These are phyloP conservation scores for Cyanoliseus patagonus DNA, from an alignment of 2,113 vertebrate species.

Conservation along the genomic window DNA sequence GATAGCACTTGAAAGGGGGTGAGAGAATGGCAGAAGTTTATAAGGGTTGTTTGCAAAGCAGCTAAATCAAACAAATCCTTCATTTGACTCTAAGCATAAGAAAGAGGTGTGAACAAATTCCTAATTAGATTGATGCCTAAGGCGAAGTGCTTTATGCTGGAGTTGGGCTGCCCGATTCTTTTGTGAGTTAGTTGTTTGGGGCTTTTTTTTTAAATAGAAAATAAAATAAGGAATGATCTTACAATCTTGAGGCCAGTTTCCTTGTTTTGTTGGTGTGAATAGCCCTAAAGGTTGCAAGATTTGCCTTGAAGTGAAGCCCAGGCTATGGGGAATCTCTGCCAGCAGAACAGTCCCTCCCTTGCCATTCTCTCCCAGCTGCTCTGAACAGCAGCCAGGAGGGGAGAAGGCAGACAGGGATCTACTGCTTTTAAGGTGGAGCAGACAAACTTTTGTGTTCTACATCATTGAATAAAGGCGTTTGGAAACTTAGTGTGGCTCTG, in stretches of 20 bases:
- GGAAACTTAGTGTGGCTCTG: not conserved
- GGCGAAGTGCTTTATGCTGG: not conserved
- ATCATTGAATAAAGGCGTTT: not conserved
- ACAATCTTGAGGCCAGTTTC: not conserved
- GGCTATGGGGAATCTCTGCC: not conserved
- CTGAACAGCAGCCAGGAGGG: not conserved
- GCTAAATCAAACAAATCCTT: constrained; percentile 44
- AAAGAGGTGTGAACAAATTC: constrained; percentile 42
- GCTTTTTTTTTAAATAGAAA: not conserved
- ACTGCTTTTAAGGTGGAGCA: not conserved
- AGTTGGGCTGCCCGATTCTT: not conserved
- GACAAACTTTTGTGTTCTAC: not conserved
- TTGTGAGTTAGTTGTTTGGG: not conserved
- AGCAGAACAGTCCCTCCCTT: not conserved
- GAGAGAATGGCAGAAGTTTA: constrained; percentile 17
- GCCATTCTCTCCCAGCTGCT: not conserved
- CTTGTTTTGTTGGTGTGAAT: not conserved
- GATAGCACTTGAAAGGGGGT: constrained; percentile 34
- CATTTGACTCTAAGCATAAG: not conserved
- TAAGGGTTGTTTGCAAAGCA: constrained; percentile 26
- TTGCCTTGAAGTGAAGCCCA: not conserved
- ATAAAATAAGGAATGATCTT: not conserved
- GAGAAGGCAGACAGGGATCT: not conserved
- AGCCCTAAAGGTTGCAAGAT: not conserved
- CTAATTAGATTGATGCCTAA: not conserved